A percentile compares a stretch with the other conserved stretches of the same genome.
These are phyloP conservation scores for Tetranychus urticae DNA, from an alignment of 1,140 invertebrate species.

Conservation along the genomic window DNA sequence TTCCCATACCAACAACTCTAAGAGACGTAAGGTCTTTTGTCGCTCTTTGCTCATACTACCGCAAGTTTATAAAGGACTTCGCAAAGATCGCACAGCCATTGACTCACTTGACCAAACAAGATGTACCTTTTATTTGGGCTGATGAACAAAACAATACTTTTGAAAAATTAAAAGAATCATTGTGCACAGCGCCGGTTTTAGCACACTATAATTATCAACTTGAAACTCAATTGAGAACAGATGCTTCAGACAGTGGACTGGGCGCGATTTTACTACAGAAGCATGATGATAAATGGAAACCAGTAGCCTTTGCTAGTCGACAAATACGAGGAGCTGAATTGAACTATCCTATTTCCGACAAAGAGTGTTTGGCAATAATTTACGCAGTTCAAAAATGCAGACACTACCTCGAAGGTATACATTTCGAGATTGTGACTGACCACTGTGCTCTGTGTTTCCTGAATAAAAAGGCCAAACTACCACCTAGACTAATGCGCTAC, in stretches of 20 bases:
- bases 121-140: background rate
- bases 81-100: background rate
- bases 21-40: background rate
- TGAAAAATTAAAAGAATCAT: background rate
- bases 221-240: background rate
- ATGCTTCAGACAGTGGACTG: background rate
- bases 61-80: background rate
- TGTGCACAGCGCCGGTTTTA: background rate
- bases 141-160: background rate
- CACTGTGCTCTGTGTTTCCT: background rate
- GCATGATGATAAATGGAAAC: background rate
- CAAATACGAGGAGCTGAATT: slow-evolving; percentile 16
- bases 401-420: slow-evolving; percentile 11
- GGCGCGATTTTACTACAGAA: background rate
- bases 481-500: too few relatives aligned
- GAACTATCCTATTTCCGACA: slow-evolving; percentile 12
- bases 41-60: background rate
- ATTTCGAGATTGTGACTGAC: too few relatives aligned
- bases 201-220: background rate
- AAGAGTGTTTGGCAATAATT: too few relatives aligned
- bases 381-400: too few relatives aligned
- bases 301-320: slow-evolving; percentile 19
- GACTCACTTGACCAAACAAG: background rate
- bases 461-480: too few relatives aligned
- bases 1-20: background rate